Base-by-base conservation (phyloP, 2,888 invertebrate species). In the Nineta flava region DNA sequence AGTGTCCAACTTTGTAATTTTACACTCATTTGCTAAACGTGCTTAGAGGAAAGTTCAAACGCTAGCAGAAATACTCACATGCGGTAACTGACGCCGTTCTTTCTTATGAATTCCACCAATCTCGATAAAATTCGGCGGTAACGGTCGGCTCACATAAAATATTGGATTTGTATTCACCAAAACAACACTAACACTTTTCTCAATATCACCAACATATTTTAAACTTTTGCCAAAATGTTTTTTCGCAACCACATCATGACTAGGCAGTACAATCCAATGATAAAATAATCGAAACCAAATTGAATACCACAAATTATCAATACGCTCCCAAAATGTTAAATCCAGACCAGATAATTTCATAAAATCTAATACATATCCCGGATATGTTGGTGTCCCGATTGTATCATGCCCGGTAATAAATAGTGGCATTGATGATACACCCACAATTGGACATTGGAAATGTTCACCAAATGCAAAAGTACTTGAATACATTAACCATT, bases 41-140 rank as follows among this genome's bases (percentile, higher is more conserved):
- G n/a, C n/a, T n/a, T n/a, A n/a, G n/a, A n/a, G n/a, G n/a, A n/a
- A n/a, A n/a, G n/a, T n/a, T n/a, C n/a, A n/a, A n/a, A n/a, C n/a
- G n/a, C n/a, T n/a, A n/a, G n/a, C n/a, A n/a, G n/a, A 19, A 26
- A 26, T 26, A 48, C 50, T 56, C 58, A 67, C 70, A 57, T 61
- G 47, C 3, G 68, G 66, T 21, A 70, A 54, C 15, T 62, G 57
- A 43, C 65, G 63, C 4, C 59, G 51, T 3, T 61, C 59, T 9
- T 59, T 61, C 42, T 64, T 58, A 53, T 67, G 68, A 45, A 69
- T 57, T 10, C 67, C 68, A 32, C 66, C 65, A 45, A 66, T 59
- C 43, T 62, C 64, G 5, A 68, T 52, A 6, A 67, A 57, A 53
- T 58, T 61, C 0, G 68, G 65, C 6, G 67, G 61, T 6, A 62